Percentiles rank a stretch among this genome's conserved stretches.
phyloP scores from a whole-genome alignment of 1,140 invertebrate genomes.

The Leptonema lineaticorne region DNA sequence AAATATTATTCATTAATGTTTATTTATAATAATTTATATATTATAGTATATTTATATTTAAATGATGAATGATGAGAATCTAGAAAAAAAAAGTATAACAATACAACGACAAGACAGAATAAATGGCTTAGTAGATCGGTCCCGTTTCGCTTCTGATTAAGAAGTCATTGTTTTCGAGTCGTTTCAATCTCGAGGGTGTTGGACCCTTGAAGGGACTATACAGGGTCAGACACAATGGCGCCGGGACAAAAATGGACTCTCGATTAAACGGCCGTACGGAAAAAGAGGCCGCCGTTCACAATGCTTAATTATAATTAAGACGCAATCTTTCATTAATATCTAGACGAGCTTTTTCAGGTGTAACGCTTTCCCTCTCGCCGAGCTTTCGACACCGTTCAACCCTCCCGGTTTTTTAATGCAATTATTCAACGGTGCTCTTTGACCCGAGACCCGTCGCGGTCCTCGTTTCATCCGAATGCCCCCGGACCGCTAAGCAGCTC shows the following conservation, averaged over 20 bases:
- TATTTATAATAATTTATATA: no score
- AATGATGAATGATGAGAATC: no score
- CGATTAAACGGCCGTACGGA: neutral
- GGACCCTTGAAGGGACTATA: no score
- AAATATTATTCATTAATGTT: no score
- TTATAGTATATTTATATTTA: no score
- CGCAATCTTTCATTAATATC: neutral
- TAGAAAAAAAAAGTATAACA: no score
- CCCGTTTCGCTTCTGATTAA: neutral
- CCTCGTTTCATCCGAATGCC: neutral
- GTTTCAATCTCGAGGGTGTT: neutral
- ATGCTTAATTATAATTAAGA: conserved; percentile 2
- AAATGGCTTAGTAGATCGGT: no score
- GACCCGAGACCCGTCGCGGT: neutral
- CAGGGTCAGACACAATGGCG: neutral
- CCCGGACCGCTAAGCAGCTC: neutral
- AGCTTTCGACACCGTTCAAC: neutral
- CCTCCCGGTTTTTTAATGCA: neutral
- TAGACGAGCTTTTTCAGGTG: neutral
- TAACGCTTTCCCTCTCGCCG: neutral
- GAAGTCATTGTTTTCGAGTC: neutral
- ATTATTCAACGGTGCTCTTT: conserved; percentile 10
- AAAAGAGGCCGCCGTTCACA: neutral
- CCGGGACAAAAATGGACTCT: neutral
- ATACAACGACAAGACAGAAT: no score